Evolutionary conservation across 2,888 invertebrate genomes (phyloP).

Genomic region (Hololepta plana): DNA sequence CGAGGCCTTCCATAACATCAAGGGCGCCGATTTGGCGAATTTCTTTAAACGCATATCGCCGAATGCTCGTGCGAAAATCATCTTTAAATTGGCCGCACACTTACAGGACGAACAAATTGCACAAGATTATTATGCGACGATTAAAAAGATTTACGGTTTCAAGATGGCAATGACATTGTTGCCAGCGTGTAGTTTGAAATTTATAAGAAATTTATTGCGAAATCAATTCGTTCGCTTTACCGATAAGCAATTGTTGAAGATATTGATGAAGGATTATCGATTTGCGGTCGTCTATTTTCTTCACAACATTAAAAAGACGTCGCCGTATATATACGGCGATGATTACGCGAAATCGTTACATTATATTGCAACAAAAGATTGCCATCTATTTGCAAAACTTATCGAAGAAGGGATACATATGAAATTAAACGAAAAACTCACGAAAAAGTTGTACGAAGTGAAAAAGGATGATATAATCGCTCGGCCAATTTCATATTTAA

Average conservation of each 20-base stretch:
- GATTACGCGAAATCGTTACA: no score
- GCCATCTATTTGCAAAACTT: no score
- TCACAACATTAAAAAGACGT: no score
- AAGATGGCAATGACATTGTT: constrained; percentile 7
- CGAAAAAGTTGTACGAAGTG: no score
- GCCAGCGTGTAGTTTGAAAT: constrained; percentile 7
- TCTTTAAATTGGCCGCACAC: constrained; percentile 7
- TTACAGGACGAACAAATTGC: constrained; percentile 7
- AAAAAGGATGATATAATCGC: no score
- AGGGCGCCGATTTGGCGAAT: constrained; percentile 2
- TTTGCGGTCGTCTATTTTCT: constrained; percentile 9
- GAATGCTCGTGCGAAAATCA: constrained; percentile 7
- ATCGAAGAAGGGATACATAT: no score
- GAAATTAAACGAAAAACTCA: no score
- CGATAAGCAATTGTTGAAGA: constrained; percentile 7
- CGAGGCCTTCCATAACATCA: constrained; percentile 4
- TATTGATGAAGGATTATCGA: constrained; percentile 7
- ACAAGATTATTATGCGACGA: constrained; percentile 7
- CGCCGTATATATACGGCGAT: no score
- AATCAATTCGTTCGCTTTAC: constrained; percentile 7
- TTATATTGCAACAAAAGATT: constrained; percentile 6
- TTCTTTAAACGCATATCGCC: constrained; percentile 9
- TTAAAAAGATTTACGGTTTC: constrained; percentile 9
- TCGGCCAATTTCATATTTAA: no score
- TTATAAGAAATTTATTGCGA: constrained; percentile 6